Base-by-base conservation (phyloP, 2,113 vertebrate genomes). In the Petroica traversi region DNA sequence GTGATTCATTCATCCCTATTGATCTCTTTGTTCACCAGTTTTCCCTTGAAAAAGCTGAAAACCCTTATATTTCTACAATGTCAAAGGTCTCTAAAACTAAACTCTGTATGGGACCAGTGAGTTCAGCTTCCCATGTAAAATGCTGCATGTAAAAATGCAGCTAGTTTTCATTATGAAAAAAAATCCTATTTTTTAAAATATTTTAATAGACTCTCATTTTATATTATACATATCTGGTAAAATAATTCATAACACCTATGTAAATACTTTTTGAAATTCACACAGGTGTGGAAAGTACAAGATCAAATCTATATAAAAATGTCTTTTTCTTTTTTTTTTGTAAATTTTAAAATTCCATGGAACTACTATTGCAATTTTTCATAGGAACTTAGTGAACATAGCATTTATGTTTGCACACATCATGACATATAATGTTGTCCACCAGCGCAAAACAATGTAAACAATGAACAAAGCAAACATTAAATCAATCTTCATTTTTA, bases 381-480 rank as follows among this genome's bases (percentile, higher is more conserved):
- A 7, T 24, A 73, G 59, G 2, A 62, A 3, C 7, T 82, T 58
- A 66, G 29, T 33, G 79, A 90, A 58, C 19, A 51, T 14, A 58
- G 7, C 17, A 66, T 61, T 88, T 40, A 48, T 46, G 43, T 63
- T 85, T 64, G 38, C 36, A 82, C 0, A 0, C 54, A 85, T 45
- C 15, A 41, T 51, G 22, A 46, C 12, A 63, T 29, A 48, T 28
- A 85, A 18, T n/a, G 17, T 43, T 67, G 17, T 31, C 22, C 38
- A 88, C 7, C 2, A 46, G 19, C 51, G 62, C n/a, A 85, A 92
- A 83, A 55, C 24, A 89, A 40, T 8, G 13, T 33, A 62, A 71
- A 66, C 38, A 83, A 43, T 36, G 15, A 78, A 72, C 48, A 78
- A 92, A 92, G n/a, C 34, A 80, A 90, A 73, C 13, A 59, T 76